A percentile compares a stretch with the other conserved stretches of the same genome.
Conservation (phyloP, 2,797 vertebrate genomes). For the Tympanoctomys barrerae region DNA sequence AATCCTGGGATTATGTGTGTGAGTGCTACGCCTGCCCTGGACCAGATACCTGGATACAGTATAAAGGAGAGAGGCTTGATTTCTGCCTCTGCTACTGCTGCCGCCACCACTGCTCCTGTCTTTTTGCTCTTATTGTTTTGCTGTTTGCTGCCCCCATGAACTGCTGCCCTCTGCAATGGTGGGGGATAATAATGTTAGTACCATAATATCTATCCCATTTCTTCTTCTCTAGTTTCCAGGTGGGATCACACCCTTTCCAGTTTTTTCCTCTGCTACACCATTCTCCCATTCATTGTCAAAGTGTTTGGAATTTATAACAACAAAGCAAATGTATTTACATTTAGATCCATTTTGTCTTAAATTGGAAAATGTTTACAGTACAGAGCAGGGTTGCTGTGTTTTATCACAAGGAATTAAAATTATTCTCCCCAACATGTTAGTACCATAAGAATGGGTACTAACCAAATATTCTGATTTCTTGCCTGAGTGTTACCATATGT, state of each 20-base stretch:
- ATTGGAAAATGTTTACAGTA: not conserved
- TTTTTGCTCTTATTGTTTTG: no score
- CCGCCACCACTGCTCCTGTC: no score
- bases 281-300: not conserved
- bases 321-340: not conserved
- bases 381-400: not conserved
- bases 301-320: not conserved
- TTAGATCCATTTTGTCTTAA: constrained; percentile 59
- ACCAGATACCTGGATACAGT: no score
- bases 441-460: not conserved
- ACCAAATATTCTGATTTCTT: not conserved
- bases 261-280: not conserved
- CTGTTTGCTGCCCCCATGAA: no score
- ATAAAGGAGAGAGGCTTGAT: no score
- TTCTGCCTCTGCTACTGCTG: no score
- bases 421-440: not conserved
- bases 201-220: not conserved
- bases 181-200: no score
- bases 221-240: not conserved
- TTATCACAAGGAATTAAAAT: constrained; percentile 70
- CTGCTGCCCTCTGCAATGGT: no score
- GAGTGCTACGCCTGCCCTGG: no score
- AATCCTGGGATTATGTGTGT: no score
- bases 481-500: not conserved
- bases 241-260: not conserved